Evolutionary conservation across 2,113 vertebrate species (phyloP), one percentile per base, ranked within the genome.

Genomic region (Scomber japonicus): DNA sequence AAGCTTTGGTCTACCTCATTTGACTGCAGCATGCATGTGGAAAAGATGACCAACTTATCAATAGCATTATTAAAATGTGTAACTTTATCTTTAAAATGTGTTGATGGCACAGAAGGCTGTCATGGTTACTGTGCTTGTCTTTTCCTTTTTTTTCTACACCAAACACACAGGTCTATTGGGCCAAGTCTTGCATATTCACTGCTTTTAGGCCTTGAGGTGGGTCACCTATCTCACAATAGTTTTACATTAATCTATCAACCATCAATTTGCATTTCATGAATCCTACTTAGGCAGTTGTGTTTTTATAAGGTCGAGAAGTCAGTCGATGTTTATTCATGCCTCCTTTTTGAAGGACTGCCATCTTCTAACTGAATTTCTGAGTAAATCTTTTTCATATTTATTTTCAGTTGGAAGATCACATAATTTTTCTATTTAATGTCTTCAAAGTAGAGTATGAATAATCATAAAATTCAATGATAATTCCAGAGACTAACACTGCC

Each of bases 21-120:
- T 1, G 0, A 5, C 44, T 13, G 71, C 24, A 27, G 24, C 24
- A 27, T 27, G 24, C 9, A 24, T 10, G 7, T 55, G 35, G 9
- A 40, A 40, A 35, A 35, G 2, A 40, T 9, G 35, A 40, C 35
- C 7, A 40, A 44, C 60, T 11, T 57, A n/a, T 50, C 30, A 46
- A 57, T 49, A 45, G n/a, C 11, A 21, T 40, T 13, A 63, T 84
- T 69, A 54, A 75, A 50, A 84, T 14, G 21, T 51, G 46, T 31
- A 45, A 46, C 57, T 12, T 49, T 40, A 66, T 55, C 40, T 40
- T 40, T 40, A 40, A 40, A 40, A 40, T 35, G n/a, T 44, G 60
- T 44, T 46, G 49, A 77, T 60, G 21, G 0, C 15, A 53, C 12
- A n/a, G 11, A 60, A 24, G 50, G 75, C 50, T 53, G 44, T 51